These are phyloP conservation scores for Heliothis virescens DNA, from an alignment of 1,140 invertebrate species.

Conservation along the genomic window DNA sequence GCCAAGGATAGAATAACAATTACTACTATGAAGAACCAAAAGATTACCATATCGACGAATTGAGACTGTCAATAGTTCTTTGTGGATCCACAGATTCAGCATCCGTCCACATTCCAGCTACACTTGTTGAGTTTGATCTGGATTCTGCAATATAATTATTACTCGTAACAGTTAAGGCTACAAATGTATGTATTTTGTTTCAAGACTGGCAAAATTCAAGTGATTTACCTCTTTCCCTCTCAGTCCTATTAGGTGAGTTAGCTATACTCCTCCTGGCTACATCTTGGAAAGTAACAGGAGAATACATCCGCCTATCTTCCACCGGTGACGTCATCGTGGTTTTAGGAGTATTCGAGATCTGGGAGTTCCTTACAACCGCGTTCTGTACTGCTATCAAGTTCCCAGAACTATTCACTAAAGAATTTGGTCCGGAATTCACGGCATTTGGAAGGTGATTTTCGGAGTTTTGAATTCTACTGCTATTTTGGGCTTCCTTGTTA, in stretches of 20 bases:
- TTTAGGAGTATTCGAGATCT: constrained; percentile 63
- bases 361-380: constrained; percentile 55
- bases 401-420: constrained; percentile 59
- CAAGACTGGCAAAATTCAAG: too few species aligned
- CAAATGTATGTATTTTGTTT: too few species aligned
- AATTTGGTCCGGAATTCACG: constrained; percentile 63
- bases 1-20: not conserved
- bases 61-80: constrained; percentile 72
- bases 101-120: constrained; percentile 70
- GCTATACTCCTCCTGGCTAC: constrained; percentile 91
- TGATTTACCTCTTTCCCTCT: constrained; percentile 70
- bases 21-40: not conserved
- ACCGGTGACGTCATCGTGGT: constrained; percentile 73
- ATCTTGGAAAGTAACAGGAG: constrained; percentile 94
- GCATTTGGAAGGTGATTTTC: constrained; percentile 62
- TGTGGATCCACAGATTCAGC: constrained; percentile 71
- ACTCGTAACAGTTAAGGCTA: too few species aligned
- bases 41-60: constrained; percentile 78
- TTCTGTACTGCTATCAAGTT: constrained; percentile 64
- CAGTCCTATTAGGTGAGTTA: constrained; percentile 89
- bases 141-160: constrained; percentile 62
- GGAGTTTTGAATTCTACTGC: constrained; percentile 59
- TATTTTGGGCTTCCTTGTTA: constrained; percentile 74
- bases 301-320: constrained; percentile 90
- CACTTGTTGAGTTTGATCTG: constrained; percentile 73